phyloP scores from a whole-genome alignment of 64 coral and sea anemone genomes.

The Porites lutea region DNA sequence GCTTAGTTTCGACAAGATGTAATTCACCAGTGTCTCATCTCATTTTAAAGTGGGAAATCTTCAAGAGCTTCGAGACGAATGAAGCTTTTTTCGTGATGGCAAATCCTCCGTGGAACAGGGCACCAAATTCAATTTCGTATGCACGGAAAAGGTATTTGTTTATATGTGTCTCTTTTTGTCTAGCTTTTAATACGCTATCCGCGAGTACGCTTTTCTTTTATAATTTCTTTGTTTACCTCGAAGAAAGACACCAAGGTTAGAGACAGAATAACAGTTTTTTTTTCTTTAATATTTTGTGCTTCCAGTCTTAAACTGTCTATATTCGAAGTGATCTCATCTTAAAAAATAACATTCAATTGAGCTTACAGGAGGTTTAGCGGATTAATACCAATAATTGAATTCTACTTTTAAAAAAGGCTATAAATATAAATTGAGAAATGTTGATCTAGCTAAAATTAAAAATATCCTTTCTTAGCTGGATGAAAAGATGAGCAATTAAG shows the following conservation, averaged over 20 bases:
- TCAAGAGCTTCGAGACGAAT: neutral
- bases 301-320: neutral
- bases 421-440: constrained; percentile 35
- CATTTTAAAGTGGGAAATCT: neutral
- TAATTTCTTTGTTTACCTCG: constrained; percentile 13
- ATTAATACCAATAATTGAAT: neutral
- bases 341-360: constrained; percentile 35
- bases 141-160: constrained; percentile 51
- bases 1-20: constrained; percentile 14
- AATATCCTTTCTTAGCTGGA: neutral
- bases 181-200: neutral
- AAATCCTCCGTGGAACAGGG: constrained; percentile 48
- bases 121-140: constrained; percentile 9
- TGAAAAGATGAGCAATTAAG: neutral
- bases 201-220: neutral
- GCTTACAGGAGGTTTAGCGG: neutral
- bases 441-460: constrained; percentile 22
- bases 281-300: neutral
- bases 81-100: neutral
- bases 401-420: neutral
- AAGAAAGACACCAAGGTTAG: neutral
- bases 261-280: neutral
- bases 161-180: neutral
- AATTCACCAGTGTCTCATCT: constrained; percentile 1
- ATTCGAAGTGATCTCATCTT: neutral